Conservation (phyloP, 2,888 invertebrate genomes). For the Phyto melanocephala region DNA sequence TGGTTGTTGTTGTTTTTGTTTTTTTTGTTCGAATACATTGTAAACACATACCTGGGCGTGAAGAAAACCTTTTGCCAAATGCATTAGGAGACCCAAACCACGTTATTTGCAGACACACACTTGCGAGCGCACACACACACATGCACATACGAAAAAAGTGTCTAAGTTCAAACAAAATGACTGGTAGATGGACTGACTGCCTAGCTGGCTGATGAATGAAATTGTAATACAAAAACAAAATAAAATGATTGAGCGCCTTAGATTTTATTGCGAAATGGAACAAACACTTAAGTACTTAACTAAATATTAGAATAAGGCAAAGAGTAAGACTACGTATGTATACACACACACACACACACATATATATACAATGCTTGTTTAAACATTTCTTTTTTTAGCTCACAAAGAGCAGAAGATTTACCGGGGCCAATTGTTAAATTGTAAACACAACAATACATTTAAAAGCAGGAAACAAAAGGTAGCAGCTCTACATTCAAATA, state of each 20-base stretch:
- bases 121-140: constrained; percentile 25
- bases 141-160: constrained; percentile 67
- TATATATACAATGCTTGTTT: background rate
- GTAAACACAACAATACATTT: constrained; percentile 24
- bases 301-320: constrained; percentile 41
- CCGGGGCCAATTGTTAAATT: constrained; percentile 60
- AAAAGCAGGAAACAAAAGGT: constrained; percentile 36
- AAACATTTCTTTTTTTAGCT: constrained; percentile 2
- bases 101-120: background rate
- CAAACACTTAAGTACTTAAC: constrained; percentile 59
- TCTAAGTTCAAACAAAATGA: constrained; percentile 72
- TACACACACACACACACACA: background rate
- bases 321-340: constrained; percentile 3
- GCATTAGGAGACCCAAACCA: constrained; percentile 36
- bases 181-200: constrained; percentile 28
- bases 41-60: constrained; percentile 67
- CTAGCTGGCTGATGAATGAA: constrained; percentile 50
- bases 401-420: constrained; percentile 48
- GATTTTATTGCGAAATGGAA: constrained; percentile 13
- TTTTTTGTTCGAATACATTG: no score
- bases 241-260: constrained; percentile 30
- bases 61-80: constrained; percentile 68
- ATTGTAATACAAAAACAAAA: constrained; percentile 20
- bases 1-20: no score
- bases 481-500: background rate